A percentile compares a stretch with the other conserved stretches of the same genome.
Evolutionary conservation across 2,797 vertebrate genomes (phyloP).

Genomic region (Heterohyrax brucei): DNA sequence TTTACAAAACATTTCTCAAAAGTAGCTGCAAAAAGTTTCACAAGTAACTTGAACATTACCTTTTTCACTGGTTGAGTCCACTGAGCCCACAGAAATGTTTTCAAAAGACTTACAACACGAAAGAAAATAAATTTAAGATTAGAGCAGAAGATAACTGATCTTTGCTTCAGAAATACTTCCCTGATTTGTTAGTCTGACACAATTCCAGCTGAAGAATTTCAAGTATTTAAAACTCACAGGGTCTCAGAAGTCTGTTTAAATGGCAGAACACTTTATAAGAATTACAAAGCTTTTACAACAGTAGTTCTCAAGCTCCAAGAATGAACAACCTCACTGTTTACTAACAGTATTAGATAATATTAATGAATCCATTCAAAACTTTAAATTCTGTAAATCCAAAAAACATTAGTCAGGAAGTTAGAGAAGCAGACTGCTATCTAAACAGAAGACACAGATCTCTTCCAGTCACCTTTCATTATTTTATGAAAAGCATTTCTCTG

Average conservation of each 20-base stretch:
- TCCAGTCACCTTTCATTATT: constrained; percentile 29
- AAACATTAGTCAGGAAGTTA: constrained; percentile 70
- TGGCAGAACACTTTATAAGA: constrained; percentile 62
- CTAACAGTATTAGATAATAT: constrained; percentile 55
- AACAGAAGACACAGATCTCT: constrained; percentile 32
- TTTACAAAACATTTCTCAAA: constrained; percentile 7
- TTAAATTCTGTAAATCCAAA: constrained; percentile 62
- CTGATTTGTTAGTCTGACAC: constrained; percentile 66
- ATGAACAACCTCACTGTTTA: constrained; percentile 80
- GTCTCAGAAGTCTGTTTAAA: constrained; percentile 74
- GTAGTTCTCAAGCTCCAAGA: constrained; percentile 58
- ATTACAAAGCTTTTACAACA: constrained; percentile 75
- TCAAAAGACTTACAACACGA: constrained; percentile 94
- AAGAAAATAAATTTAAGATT: constrained; percentile 85
- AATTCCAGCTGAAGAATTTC: constrained; percentile 72
- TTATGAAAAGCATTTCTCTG: background rate
- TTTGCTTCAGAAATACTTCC: constrained; percentile 32
- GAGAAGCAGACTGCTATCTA: constrained; percentile 38
- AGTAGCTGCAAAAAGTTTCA: constrained; percentile 40
- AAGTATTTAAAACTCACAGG: constrained; percentile 75
- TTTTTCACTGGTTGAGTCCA: constrained; percentile 95
- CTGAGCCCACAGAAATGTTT: constrained; percentile 96
- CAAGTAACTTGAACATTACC: constrained; percentile 94
- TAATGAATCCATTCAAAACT: constrained; percentile 71
- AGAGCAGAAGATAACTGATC: constrained; percentile 77